Base-by-base conservation (phyloP, 2,797 vertebrate genomes). In the Bradypodion pumilum region DNA sequence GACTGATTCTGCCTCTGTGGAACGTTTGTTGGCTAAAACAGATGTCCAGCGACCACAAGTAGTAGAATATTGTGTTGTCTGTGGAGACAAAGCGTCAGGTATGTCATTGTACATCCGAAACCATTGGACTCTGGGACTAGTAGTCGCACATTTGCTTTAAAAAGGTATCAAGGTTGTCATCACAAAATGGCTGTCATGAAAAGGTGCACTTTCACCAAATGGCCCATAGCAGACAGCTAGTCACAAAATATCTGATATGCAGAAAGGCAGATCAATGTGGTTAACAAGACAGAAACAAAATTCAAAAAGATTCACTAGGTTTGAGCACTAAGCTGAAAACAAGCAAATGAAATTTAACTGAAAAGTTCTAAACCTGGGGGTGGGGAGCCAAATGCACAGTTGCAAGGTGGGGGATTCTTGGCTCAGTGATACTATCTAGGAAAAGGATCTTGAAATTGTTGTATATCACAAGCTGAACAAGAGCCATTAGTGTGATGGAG, bases 11-110 rank as follows among this genome's bases (percentile, higher is more conserved):
- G 96, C 97, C 77, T 99, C 98, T 21, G 98, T 99, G 95, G 98
- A 99, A 89, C 97, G 97, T 83, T 95, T 99, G 88, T 95, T 99
- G 89, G 97, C 97, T 90, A 98, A 99, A 94, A 93, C 98, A 2
- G 98, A 99, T 77, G 91, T 97, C 85, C 98, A 96, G 90, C 95
- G 98, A 85, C 94, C 97, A 5, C 98, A 99, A 93, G 98, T 98
- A 56, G 96, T 99, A 88, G 98, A 99, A 90, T 99, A 99, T 92
- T 99, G 98, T 66, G 96, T 99, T 78, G 98, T 99, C 89, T 99
- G 98, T 91, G 98, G 98, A 4, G 98, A 99, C 95, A 99, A 99
- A 96, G 98, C 98, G 85, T 99, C 98, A 94, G 98, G 98, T 99
- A 95, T 86, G 93, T 83, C 86, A 79, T 49, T n/a, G 80, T 23